Evolutionary conservation across 2,888 invertebrate genomes (phyloP), one percentile per base, ranked within the genome.

Genomic region (Diplolepis rosae): DNA sequence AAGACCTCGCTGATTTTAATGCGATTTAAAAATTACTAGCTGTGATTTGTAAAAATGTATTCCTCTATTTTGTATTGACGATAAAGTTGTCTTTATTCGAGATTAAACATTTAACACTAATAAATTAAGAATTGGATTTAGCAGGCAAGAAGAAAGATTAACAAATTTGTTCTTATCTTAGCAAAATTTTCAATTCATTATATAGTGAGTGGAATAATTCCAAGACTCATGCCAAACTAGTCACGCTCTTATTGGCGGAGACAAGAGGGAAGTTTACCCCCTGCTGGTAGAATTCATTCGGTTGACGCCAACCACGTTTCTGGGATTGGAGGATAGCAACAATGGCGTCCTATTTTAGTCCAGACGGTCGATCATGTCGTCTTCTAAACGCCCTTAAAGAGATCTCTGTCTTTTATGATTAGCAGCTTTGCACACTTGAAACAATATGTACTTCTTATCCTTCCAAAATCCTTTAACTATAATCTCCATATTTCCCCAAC

Each of bases 201-300:
- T 24, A 24, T 61, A 13, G 35, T n/a, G 24, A 61, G n/a, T 61
- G 56, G 50, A 61, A 76, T 73, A 71, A 71, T 68, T 50, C 69
- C 65, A 15, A 28, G 18, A 70, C 39, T 69, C 69, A 56, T 70
- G 71, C 56, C 51, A 66, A 68, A 71, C 66, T 32, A 48, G 39
- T 7, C 35, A 39, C 48, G 27, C 27, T 66, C 73, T 72, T 73
- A 76, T 73, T 72, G 75, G 71, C 65, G 68, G 71, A 71, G 70
- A 73, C 75, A 69, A 65, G 71, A 70, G 71, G 70, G 66, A 72
- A 72, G 73, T 76, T 71, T 68, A 71, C 68, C 73, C 72, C 71
- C 73, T 65, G 75, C 50, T 45, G 68, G 56, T 68, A 66, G 68
- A 70, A 66, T 70, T 71, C 70, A 45, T 71, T 75, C 56, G 22